These are phyloP conservation scores for Myotis yumanensis DNA, from an alignment of 2,113 vertebrate genomes.

Conservation along the genomic window DNA sequence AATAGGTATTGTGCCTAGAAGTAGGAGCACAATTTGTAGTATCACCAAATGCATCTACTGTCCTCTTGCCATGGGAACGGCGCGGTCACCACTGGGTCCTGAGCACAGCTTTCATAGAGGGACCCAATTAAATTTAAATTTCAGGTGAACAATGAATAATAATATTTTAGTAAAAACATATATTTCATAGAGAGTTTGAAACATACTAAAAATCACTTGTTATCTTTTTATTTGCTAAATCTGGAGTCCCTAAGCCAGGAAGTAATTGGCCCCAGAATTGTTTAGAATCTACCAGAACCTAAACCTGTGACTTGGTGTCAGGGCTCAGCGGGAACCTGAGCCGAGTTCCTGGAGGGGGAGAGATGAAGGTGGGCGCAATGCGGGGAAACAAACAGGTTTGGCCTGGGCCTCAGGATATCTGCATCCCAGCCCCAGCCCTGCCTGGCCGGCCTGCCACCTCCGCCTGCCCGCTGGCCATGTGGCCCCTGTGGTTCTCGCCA, in stretches of 20 bases:
- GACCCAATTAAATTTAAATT: neutral
- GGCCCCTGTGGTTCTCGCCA: neutral
- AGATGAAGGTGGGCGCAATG: neutral
- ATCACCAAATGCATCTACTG: too few species aligned
- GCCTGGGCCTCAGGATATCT: neutral
- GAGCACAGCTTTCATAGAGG: neutral
- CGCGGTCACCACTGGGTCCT: too few species aligned
- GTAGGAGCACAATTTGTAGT: neutral
- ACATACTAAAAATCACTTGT: neutral
- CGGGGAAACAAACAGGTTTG: neutral
- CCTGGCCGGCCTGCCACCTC: fast-evolving
- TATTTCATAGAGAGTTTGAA: neutral
- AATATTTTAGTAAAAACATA: neutral
- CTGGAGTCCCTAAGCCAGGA: neutral
- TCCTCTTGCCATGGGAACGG: neutral
- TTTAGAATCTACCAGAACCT: neutral
- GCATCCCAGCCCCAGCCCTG: fast-evolving
- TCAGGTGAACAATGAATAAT: neutral
- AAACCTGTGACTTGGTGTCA: neutral
- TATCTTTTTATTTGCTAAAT: neutral
- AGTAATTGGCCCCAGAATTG: neutral
- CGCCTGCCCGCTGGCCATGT: neutral
- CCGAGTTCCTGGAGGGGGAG: neutral
- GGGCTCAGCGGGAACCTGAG: neutral
- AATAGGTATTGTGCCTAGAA: neutral